Percentiles rank a stretch among this genome's conserved stretches.
Evolutionary conservation across 2,113 vertebrate genomes (phyloP).

Genomic region (Herpailurus yagouaroundi): DNA sequence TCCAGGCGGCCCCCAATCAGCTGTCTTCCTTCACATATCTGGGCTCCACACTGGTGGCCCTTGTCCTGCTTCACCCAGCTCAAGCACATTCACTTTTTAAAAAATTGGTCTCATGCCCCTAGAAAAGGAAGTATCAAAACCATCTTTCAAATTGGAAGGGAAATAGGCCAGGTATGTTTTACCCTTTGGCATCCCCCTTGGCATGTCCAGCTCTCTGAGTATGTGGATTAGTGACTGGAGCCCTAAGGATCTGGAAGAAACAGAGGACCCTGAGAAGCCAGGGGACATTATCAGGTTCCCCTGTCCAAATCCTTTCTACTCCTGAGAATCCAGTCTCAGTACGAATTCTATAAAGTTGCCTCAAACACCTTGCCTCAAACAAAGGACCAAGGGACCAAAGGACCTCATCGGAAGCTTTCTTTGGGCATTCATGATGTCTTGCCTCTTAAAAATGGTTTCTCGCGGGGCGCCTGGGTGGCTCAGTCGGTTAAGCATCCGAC

Average conservation of each 20-base stretch:
- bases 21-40: background rate
- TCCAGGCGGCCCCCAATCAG: rapidly evolving
- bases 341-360: background rate
- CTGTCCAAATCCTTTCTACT: background rate
- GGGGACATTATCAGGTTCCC: background rate
- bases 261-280: rapidly evolving
- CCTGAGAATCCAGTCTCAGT: background rate
- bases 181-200: background rate
- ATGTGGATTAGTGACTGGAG: no score
- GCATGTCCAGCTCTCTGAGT: background rate
- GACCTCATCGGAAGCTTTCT: background rate
- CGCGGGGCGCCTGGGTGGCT: no score
- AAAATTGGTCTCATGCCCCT: background rate
- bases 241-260: no score
- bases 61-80: background rate
- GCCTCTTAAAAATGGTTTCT: background rate
- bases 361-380: background rate
- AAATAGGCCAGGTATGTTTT: background rate
- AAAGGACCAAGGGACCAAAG: background rate
- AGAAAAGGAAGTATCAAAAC: background rate
- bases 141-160: background rate
- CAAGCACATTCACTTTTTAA: background rate
- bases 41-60: rapidly evolving
- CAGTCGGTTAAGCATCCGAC: no score
- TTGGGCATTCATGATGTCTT: no score